phyloP scores from a whole-genome alignment of 1,140 invertebrate genomes.

The Calliphora vicina region DNA sequence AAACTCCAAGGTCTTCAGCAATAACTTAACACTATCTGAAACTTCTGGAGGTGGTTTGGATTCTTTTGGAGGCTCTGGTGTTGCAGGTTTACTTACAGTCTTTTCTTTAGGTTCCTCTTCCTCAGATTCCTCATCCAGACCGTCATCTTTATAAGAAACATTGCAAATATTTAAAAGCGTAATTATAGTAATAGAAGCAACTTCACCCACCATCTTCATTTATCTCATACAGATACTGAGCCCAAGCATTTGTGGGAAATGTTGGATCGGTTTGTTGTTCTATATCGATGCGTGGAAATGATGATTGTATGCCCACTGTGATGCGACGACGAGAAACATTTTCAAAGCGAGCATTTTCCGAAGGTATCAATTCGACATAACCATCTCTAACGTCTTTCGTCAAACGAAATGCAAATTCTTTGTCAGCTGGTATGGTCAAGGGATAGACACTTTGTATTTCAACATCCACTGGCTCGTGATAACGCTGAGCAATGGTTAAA shows the following conservation, averaged over 20 bases:
- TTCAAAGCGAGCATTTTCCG: conserved; percentile 66
- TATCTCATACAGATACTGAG: conserved; percentile 68
- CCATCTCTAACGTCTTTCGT: conserved; percentile 70
- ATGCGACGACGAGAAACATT: conserved; percentile 68
- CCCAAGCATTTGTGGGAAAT: conserved; percentile 73
- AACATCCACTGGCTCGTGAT: conserved; percentile 69
- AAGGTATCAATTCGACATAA: conserved; percentile 70
- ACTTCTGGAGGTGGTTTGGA: conserved; percentile 45
- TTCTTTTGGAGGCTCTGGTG: conserved; percentile 25
- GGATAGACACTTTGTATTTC: conserved; percentile 72
- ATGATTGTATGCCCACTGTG: conserved; percentile 66
- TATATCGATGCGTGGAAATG: conserved; percentile 60
- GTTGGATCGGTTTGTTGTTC: conserved; percentile 72
- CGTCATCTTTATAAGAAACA: conserved; percentile 47
- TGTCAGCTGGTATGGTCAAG: conserved; percentile 63
- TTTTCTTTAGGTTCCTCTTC: conserved; percentile 45
- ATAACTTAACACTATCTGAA: conserved; percentile 51
- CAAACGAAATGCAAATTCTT: conserved; percentile 60
- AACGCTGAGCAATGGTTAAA: conserved; percentile 65
- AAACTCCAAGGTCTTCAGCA: conserved; percentile 57
- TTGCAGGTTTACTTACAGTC: conserved; percentile 30
- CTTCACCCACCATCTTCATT: conserved; percentile 48
- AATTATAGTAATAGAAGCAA: no score
- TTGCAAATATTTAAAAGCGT: background rate
- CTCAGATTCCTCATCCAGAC: conserved; percentile 49